A percentile compares a stretch with the other conserved stretches of the same genome.
Conservation (phyloP, 2,113 vertebrate species). For the Leucoraja erinaceus region DNA sequence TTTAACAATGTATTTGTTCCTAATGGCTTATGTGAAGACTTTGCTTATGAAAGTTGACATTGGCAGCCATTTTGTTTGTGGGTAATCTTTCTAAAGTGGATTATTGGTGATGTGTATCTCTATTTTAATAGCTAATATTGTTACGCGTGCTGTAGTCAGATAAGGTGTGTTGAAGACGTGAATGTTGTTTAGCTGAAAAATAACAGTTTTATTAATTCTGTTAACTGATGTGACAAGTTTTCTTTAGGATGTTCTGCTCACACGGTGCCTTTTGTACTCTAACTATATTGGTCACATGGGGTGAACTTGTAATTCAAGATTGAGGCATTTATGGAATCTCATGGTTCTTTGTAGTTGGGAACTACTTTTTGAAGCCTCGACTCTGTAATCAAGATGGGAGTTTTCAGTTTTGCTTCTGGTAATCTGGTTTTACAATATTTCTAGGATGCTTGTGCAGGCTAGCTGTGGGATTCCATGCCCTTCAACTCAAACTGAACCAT, state of each 20-base stretch:
- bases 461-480: neutral
- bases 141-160: neutral
- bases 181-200: neutral
- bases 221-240: neutral
- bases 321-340: too few relatives aligned
- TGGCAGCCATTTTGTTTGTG: constrained; percentile 12
- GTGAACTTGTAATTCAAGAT: neutral
- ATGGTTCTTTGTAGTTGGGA: too few relatives aligned
- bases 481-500: neutral
- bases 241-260: neutral
- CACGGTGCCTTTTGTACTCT: neutral
- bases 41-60: neutral
- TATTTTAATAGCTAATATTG: neutral
- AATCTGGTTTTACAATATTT: neutral
- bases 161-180: neutral
- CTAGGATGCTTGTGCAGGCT: neutral
- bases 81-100: neutral
- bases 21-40: neutral
- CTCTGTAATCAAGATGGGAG: neutral
- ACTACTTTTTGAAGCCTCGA: neutral
- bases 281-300: neutral
- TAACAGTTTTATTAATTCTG: neutral
- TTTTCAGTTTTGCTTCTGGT: neutral
- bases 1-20: neutral
- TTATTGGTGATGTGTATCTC: neutral